These are phyloP conservation scores for Zhuqinia jingwanae DNA, from an alignment of 2,888 invertebrate species.

Conservation along the genomic window DNA sequence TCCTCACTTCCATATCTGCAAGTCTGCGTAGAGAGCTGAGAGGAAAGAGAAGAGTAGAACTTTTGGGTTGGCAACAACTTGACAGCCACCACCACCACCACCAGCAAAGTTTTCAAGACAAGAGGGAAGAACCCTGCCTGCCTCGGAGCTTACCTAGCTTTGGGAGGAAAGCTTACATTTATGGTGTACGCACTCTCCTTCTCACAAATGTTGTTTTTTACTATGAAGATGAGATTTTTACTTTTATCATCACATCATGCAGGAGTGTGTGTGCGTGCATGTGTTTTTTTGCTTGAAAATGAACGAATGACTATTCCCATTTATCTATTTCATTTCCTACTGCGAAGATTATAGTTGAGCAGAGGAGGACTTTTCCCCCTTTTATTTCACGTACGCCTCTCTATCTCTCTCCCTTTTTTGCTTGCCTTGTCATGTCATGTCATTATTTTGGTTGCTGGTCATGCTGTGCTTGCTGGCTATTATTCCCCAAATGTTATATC, in stretches of 20 bases:
- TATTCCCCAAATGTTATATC: not conserved
- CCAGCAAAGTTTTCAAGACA: not conserved
- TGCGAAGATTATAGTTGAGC: slow-evolving; percentile 16
- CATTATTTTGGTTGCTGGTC: not conserved
- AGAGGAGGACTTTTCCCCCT: slow-evolving; percentile 4
- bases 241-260: slow-evolving; percentile 29
- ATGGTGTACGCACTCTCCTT: not conserved
- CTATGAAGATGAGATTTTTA: slow-evolving; percentile 29
- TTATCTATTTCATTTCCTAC: slow-evolving; percentile 48
- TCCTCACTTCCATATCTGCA: not conserved
- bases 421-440: slow-evolving; percentile 4
- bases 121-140: slow-evolving; percentile 37
- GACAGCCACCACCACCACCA: slow-evolving; percentile 12
- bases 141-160: not conserved
- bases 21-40: too few species aligned
- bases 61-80: not conserved
- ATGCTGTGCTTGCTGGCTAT: slow-evolving; percentile 20
- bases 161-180: too few species aligned
- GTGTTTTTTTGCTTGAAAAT: too few species aligned
- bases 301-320: slow-evolving; percentile 30
- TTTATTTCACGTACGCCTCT: slow-evolving; percentile 43
- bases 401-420: slow-evolving; percentile 6
- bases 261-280: slow-evolving; percentile 11
- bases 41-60: not conserved
- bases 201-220: not conserved